Base-by-base conservation (phyloP, 2,113 vertebrate species). In the Perca schrenkii region DNA sequence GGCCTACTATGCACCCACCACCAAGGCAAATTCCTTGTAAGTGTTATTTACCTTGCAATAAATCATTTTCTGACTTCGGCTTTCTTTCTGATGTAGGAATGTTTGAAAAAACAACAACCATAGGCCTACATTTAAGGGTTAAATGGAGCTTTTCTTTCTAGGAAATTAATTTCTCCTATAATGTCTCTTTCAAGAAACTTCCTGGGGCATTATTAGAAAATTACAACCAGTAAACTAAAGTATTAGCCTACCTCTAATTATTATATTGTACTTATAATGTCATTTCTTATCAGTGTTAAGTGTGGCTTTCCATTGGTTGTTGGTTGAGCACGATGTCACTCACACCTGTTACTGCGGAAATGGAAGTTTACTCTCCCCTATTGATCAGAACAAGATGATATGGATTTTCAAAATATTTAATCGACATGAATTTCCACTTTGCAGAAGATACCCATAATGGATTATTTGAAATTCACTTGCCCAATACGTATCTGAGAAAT, bases 301-400 rank as follows among this genome's bases (percentile, higher is more conserved):
- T 34, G 28, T 52, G 17, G 43, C 64, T 49, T 19, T 15, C 7
- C 25, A 31, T 12, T 54, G 28, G 28, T 14, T 36, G 13, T 11
- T 34, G 34, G 12, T 70, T 14, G n/a, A n/a, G 64, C 57, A 65
- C 34, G 34, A 76, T 72, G 43, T 75, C 61, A 68, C 74, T 47
- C 62, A 67, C 64, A 74, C 62, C 77, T 83, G 77, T 69, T 57
- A 31, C 31, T 14, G 65, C 8, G 0, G 47, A 50, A 52, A 40
- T 6, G 3, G 65, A 68, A 28, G 63, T 15, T 6, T 6, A 6
- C 47, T 22, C 21, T 61, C n/a, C 47, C n/a, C 11, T 17, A 22
- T 21, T 36, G 15, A 56, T 57, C 56, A 34, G 34, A 34, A 34
- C 34, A 34, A 34, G 5, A 34, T 6, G 34, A 34, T 34, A 34